phyloP scores from a whole-genome alignment of 2,888 invertebrate species.

The Flexamia atlantica region DNA sequence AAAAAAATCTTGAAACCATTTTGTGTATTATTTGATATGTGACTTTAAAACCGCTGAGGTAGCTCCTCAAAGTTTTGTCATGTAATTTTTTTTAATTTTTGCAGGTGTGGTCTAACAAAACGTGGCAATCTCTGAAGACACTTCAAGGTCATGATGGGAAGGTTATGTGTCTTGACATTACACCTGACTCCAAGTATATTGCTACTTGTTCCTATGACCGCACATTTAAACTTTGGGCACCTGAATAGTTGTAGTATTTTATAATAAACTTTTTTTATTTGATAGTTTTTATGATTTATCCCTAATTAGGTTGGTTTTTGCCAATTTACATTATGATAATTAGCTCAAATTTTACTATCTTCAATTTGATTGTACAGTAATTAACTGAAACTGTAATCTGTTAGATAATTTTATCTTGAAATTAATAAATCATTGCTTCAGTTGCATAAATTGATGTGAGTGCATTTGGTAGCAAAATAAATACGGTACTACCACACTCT shows the following conservation, averaged over 20 bases:
- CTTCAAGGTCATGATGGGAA: constrained; percentile 97
- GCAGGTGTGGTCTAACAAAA: constrained; percentile 94
- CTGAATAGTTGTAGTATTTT: constrained; percentile 76
- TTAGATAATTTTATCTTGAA: background rate
- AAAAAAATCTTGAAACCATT: too few species aligned
- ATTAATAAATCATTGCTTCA: background rate
- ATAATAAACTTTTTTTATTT: background rate
- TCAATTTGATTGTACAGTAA: background rate
- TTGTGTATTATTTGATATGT: too few species aligned
- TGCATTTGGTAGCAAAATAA: background rate
- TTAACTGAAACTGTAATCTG: background rate
- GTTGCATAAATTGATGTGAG: background rate
- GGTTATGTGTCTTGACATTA: constrained; percentile 96
- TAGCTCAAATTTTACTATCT: background rate
- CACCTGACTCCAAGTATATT: constrained; percentile 93
- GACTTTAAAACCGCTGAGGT: too few species aligned
- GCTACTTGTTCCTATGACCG: constrained; percentile 97
- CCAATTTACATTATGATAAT: background rate
- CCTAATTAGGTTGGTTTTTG: background rate
- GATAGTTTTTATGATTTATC: background rate
- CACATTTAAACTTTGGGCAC: constrained; percentile 98
- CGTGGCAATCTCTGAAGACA: constrained; percentile 98
- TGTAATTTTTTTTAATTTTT: background rate
- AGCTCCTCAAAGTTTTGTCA: too few species aligned
- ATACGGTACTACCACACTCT: too few species aligned